Evolutionary conservation across 2,113 vertebrate genomes (phyloP).

Genomic region (Zosterops hypoxanthus): DNA sequence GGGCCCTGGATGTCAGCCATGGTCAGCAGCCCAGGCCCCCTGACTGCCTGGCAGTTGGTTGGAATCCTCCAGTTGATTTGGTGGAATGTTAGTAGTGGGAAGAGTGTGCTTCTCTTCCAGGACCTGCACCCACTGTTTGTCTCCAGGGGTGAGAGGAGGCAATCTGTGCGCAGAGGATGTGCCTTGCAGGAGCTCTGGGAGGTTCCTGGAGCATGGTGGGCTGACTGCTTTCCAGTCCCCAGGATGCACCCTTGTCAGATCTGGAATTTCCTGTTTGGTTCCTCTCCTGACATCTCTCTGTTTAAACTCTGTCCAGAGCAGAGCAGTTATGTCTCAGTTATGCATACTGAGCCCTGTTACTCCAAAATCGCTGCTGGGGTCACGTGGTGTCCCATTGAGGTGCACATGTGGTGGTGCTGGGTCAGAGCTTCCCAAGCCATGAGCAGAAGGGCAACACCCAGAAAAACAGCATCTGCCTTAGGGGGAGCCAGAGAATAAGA

Average conservation of each 20-base stretch:
- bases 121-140: accelerated
- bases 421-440: not conserved
- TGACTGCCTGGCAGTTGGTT: not conserved
- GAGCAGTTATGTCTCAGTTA: not conserved
- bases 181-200: not conserved
- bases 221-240: not conserved
- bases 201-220: not conserved
- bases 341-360: not conserved
- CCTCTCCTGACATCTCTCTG: not conserved
- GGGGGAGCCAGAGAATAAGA: not conserved
- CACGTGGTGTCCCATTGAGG: accelerated
- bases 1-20: accelerated
- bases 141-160: not conserved
- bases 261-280: constrained; percentile 66
- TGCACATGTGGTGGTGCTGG: accelerated
- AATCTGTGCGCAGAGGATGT: accelerated
- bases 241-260: constrained; percentile 15
- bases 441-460: not conserved
- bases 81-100: not conserved
- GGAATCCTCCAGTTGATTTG: not conserved
- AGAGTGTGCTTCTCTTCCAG: not conserved
- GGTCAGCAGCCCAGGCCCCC: accelerated
- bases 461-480: not conserved
- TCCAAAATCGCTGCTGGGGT: not conserved
- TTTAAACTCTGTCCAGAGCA: constrained; percentile 17